Base-by-base conservation (phyloP, 2,797 vertebrate species). In the Esox masquinongy region DNA sequence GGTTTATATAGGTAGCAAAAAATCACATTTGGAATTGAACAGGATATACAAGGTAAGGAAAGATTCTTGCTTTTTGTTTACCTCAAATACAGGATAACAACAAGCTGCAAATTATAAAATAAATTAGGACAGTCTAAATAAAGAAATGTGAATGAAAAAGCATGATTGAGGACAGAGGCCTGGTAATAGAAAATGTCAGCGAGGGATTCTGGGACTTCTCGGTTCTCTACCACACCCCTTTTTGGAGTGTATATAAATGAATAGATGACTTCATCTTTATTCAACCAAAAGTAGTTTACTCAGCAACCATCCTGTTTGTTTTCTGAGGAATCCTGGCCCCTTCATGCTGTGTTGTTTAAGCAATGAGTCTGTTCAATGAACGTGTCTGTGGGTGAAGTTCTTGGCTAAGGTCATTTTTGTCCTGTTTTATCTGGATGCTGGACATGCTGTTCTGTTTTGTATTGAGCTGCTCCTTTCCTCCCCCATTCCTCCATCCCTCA, bases 371-470 rank as follows among this genome's bases (percentile, higher is more conserved):
- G 39, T 43, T 43, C 39, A 43, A 4, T 43, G 49, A 16, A 16
- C 12, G 15, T 56, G 16, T 50, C 22, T 7, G 24, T 12, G 16
- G 53, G 51, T 14, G 31, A n/a, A 31, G 19, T 11, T 72, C 50
- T 51, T 1, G 51, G 19, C 47, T 51, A 22, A 56, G 19, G 70
- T 51, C 24, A 47, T 39, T 31, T 39, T 31, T 72, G 24, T 12
- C 29, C 26, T 14, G 14, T 19, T 31, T 24, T 31, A 19, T 17
- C 51, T 19, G 70, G 53, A 56, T 56, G 12, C 53, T 56, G 53
- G 3, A 72, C 70, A 72, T 51, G 19, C 29, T 72, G 70, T 59
- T 19, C 50, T 36, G 26, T 5, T 34, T 24, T 71, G 70, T 31
- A 43, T 9, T 16, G 49, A 50, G 49, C 50, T 53, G 4, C 24